A percentile compares a stretch with the other conserved stretches of the same genome.
Evolutionary conservation across 2,888 invertebrate genomes (phyloP).

Genomic region (Eueremaeus valkanovi): DNA sequence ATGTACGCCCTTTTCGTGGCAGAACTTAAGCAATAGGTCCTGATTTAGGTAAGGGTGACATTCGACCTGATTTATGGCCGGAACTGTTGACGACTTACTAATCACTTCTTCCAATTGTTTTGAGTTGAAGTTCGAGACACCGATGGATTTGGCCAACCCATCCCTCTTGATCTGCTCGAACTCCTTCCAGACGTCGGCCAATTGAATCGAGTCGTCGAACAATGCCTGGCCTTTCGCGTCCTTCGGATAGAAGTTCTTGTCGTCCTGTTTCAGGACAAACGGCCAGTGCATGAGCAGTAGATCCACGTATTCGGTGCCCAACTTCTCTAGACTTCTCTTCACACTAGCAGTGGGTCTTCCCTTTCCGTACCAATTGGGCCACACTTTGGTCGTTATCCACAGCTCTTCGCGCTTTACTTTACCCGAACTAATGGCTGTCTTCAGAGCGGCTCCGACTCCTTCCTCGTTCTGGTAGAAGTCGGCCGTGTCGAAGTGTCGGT

Average conservation of each 20-base stretch:
- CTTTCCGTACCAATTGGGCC: conserved; percentile 41
- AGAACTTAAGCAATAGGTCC: conserved; percentile 62
- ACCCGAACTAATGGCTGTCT: conserved; percentile 49
- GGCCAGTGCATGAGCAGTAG: conserved; percentile 91
- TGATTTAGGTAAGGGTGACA: conserved; percentile 76
- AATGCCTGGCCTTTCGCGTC: conserved; percentile 61
- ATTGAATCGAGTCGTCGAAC: conserved; percentile 53
- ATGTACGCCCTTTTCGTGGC: conserved; percentile 61
- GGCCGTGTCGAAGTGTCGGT: conserved; percentile 53
- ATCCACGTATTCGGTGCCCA: conserved; percentile 73
- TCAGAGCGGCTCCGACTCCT: conserved; percentile 51
- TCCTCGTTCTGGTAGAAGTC: conserved; percentile 51
- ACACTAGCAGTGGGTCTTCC: conserved; percentile 3
- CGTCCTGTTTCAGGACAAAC: conserved; percentile 33
- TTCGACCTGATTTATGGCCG: conserved; percentile 62
- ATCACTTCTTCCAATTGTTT: conserved; percentile 66
- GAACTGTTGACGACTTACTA: conserved; percentile 56
- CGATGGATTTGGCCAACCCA: conserved; percentile 61
- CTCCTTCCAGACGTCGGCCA: conserved; percentile 37
- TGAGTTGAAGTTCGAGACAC: conserved; percentile 76
- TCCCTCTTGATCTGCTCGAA: conserved; percentile 27
- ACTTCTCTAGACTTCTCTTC: conserved; percentile 64
- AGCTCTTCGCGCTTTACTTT: conserved; percentile 51
- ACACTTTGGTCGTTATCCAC: conserved; percentile 52
- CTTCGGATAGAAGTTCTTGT: conserved; percentile 44